Evolutionary conservation across 30 jellyfish, hydroid and myxozoan species (phyloP).

Genomic region (Cassiopea andromeda): DNA sequence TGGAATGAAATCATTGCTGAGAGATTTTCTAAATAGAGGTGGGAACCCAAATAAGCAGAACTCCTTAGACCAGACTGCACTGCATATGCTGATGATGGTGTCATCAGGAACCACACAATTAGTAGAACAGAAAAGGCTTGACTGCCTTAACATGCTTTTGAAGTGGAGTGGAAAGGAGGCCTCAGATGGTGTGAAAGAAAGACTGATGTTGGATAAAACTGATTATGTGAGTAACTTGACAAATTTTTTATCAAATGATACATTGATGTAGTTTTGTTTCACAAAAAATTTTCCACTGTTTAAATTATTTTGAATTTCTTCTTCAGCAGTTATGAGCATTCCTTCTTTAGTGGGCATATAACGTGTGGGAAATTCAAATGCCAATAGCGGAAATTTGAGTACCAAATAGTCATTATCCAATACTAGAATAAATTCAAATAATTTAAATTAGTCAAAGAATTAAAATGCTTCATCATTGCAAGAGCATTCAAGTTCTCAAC

Average conservation of each 20-base stretch:
- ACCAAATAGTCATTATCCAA: no score
- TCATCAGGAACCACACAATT: conserved; percentile 13
- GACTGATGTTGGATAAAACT: conserved; percentile 25
- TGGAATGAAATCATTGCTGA: conserved; percentile 69
- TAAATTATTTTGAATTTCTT: no score
- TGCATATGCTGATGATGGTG: conserved; percentile 69
- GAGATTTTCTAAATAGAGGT: conserved; percentile 76
- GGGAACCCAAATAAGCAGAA: conserved; percentile 77
- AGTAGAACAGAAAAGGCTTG: conserved; percentile 65
- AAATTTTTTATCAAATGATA: neutral
- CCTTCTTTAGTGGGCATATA: no score
- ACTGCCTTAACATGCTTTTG: conserved; percentile 66
- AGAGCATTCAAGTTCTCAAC: no score
- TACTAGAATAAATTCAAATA: no score
- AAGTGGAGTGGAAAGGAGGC: conserved; percentile 69
- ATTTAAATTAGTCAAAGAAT: no score
- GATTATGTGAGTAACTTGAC: conserved; percentile 17
- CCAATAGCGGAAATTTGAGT: no score
- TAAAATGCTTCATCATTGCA: no score
- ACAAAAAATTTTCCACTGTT: neutral
- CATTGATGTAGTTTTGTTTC: neutral
- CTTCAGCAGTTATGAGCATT: no score
- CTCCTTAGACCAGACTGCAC: conserved; percentile 56
- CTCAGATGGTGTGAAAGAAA: conserved; percentile 56
- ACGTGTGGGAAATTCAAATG: no score